phyloP scores from a whole-genome alignment of 2,113 vertebrate genomes.

The Hydrolagus affinis region DNA sequence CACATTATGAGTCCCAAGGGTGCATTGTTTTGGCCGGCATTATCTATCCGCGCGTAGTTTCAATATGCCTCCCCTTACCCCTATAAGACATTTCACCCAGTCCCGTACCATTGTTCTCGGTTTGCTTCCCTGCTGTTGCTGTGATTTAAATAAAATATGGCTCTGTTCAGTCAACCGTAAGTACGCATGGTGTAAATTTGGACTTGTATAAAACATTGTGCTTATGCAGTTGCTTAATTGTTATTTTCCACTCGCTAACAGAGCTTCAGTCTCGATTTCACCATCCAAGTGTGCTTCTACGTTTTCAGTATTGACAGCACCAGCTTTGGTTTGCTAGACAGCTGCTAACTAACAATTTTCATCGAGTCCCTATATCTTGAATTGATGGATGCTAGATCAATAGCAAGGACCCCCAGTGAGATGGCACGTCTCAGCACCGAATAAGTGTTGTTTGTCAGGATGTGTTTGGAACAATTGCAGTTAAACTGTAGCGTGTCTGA shows the following conservation, averaged over 20 bases:
- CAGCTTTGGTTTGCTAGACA: not conserved
- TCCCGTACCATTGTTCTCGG: not conserved
- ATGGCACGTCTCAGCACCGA: no score
- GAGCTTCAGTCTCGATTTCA: not conserved
- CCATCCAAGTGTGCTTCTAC: not conserved
- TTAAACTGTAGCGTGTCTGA: no score
- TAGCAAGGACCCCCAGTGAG: no score
- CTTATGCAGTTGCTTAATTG: not conserved
- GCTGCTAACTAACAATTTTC: not conserved
- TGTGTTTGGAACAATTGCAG: no score
- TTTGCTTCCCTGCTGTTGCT: not conserved
- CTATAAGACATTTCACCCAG: not conserved
- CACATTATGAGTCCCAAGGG: not conserved
- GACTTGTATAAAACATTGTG: not conserved
- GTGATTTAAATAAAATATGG: not conserved
- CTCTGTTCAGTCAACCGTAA: conserved; percentile 8
- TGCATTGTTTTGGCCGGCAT: not conserved
- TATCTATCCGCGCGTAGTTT: not conserved
- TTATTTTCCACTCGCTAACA: not conserved
- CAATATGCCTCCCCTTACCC: not conserved
- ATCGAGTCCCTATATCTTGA: not conserved
- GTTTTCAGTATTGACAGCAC: not conserved
- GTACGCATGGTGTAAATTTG: conserved; percentile 7
- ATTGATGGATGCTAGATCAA: no score
- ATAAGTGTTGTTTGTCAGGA: no score